Percentiles rank a stretch among this genome's conserved stretches.
phyloP scores from a whole-genome alignment of 2,113 vertebrate species.

The Tonatia bakeri region DNA sequence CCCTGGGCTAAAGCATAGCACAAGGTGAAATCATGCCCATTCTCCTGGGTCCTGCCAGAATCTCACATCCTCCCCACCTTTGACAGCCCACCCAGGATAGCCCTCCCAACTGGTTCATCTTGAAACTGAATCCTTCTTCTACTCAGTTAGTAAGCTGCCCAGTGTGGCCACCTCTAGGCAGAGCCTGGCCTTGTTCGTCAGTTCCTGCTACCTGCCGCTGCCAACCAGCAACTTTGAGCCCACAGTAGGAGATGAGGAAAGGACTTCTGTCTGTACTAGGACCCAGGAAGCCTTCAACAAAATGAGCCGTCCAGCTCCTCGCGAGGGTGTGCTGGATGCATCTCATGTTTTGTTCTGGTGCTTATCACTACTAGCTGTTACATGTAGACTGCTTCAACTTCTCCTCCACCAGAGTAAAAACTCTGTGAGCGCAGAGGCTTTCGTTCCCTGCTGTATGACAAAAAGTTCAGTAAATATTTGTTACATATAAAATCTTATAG shows the following conservation, averaged over 20 bases:
- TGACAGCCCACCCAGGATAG: neutral
- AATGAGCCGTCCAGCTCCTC: neutral
- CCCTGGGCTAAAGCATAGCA: neutral
- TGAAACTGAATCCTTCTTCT: neutral
- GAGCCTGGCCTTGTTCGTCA: neutral
- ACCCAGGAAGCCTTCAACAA: neutral
- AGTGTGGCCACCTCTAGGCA: neutral
- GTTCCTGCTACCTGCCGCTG: neutral
- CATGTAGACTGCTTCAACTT: neutral
- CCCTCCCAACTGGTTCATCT: neutral
- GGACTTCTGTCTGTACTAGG: neutral
- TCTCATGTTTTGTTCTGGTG: neutral
- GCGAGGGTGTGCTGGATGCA: neutral
- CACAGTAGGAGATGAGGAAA: neutral
- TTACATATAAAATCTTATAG: neutral
- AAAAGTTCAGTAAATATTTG: neutral
- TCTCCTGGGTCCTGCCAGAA: neutral
- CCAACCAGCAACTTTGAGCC: neutral
- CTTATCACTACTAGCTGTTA: neutral
- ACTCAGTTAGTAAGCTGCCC: neutral
- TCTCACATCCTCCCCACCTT: neutral
- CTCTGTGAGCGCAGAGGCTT: neutral
- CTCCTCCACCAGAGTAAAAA: neutral
- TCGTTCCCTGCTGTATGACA: neutral
- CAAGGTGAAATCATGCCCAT: neutral